These are phyloP conservation scores for Neotoma lepida DNA, from an alignment of 2,113 vertebrate species.

Conservation along the genomic window DNA sequence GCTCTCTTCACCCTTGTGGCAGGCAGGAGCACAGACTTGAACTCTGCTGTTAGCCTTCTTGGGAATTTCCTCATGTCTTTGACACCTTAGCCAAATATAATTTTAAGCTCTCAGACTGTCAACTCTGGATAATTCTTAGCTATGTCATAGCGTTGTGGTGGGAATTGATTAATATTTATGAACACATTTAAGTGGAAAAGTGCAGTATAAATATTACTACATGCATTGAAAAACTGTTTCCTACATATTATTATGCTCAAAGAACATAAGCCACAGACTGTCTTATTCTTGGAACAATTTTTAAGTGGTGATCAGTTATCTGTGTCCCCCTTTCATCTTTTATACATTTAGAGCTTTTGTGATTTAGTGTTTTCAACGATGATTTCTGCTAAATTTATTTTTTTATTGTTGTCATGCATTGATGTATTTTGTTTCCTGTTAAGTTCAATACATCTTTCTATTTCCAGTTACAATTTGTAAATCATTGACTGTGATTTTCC, in stretches of 20 bases:
- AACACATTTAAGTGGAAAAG: slow-evolving; percentile 71
- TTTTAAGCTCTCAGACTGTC: slow-evolving; percentile 73
- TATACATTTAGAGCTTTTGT: slow-evolving; percentile 59
- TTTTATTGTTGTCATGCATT: slow-evolving; percentile 56
- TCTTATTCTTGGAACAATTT: slow-evolving; percentile 64
- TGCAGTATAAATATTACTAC: slow-evolving; percentile 73
- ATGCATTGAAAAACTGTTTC: slow-evolving; percentile 72
- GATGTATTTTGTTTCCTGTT: slow-evolving; percentile 67
- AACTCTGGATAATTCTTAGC: slow-evolving; percentile 72
- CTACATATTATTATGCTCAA: slow-evolving; percentile 57
- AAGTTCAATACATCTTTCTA: slow-evolving; percentile 46
- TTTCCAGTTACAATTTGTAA: slow-evolving; percentile 64
- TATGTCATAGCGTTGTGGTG: slow-evolving; percentile 63
- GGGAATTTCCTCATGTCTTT: slow-evolving; percentile 67
- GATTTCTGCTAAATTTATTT: slow-evolving; percentile 63
- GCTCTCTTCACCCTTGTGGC: neutral
- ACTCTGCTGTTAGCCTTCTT: slow-evolving; percentile 23
- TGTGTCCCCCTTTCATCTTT: slow-evolving; percentile 35
- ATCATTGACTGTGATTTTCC: slow-evolving; percentile 45
- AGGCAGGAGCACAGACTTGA: slow-evolving; percentile 4
- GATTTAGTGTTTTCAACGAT: slow-evolving; percentile 60
- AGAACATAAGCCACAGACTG: slow-evolving; percentile 45
- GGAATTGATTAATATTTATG: slow-evolving; percentile 79
- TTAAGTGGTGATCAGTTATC: slow-evolving; percentile 66
- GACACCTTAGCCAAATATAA: slow-evolving; percentile 66